Conservation (phyloP, 2,113 vertebrate genomes). For the Xiphophorus maculatus region DNA sequence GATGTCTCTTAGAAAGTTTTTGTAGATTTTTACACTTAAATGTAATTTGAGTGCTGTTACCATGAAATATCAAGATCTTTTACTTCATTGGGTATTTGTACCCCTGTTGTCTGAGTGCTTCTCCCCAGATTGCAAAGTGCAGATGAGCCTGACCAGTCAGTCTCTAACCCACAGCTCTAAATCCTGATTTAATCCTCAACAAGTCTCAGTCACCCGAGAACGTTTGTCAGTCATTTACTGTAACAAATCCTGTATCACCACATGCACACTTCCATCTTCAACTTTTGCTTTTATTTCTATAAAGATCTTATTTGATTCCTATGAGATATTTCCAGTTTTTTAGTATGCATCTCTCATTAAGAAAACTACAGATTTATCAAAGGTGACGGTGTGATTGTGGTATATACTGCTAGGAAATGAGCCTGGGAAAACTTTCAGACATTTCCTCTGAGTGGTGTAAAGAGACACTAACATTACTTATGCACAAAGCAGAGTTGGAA, state of each 20-base stretch:
- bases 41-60: too few species aligned
- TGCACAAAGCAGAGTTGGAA: too few species aligned
- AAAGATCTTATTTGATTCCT: too few species aligned
- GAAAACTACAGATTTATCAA: too few species aligned
- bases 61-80: background rate
- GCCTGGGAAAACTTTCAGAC: too few species aligned
- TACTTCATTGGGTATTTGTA: background rate
- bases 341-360: too few species aligned
- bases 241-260: slow-evolving; percentile 65
- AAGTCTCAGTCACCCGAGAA: slow-evolving; percentile 62
- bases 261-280: slow-evolving; percentile 21
- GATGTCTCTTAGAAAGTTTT: background rate
- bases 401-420: background rate
- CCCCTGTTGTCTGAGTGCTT: background rate
- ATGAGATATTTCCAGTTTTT: too few species aligned
- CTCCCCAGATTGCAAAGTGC: slow-evolving; percentile 19
- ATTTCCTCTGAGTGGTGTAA: too few species aligned
- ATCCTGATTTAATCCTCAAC: slow-evolving; percentile 75
- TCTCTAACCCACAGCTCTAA: slow-evolving; percentile 66
- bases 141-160: slow-evolving; percentile 23
- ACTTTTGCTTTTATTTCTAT: background rate
- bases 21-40: background rate
- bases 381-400: background rate
- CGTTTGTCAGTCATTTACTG: slow-evolving; percentile 64
- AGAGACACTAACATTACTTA: too few species aligned